Percentiles rank a stretch among this genome's conserved stretches.
Conservation (phyloP, 2,113 vertebrate genomes). For the Dromas ardeola region DNA sequence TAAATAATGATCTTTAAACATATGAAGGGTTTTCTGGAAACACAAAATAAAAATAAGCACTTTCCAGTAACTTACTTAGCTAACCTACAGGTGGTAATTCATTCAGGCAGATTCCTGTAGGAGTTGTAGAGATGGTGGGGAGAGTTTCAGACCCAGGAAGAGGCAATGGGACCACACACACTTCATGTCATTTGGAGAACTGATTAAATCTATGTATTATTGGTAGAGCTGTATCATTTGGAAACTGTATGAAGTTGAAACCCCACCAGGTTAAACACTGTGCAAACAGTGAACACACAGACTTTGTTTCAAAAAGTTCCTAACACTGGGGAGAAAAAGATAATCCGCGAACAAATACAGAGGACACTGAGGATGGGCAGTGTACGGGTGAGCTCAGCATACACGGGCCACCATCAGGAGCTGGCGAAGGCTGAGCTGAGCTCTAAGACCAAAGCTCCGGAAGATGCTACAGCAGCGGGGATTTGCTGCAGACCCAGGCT, state of each 20-base stretch:
- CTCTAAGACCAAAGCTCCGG: no score
- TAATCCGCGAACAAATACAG: background rate
- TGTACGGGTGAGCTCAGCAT: no score
- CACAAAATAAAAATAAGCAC: no score
- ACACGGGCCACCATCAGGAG: no score
- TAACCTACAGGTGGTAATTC: background rate
- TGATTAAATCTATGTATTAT: accelerated
- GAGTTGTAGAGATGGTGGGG: background rate
- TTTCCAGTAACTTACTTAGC: background rate
- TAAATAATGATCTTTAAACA: background rate
- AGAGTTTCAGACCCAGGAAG: no score
- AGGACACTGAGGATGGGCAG: no score
- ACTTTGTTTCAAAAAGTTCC: background rate
- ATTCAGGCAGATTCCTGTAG: background rate
- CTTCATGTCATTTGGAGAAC: background rate
- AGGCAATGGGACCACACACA: background rate
- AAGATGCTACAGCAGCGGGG: no score
- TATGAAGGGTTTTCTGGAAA: background rate
- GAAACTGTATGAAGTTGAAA: background rate
- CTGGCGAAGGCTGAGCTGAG: no score
- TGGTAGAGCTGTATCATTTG: background rate
- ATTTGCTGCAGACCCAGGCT: no score
- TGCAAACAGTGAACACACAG: background rate
- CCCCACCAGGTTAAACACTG: background rate
- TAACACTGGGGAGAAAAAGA: background rate